Base-by-base conservation (phyloP, 2,888 invertebrate species). In the Sminthurinus aureus region DNA sequence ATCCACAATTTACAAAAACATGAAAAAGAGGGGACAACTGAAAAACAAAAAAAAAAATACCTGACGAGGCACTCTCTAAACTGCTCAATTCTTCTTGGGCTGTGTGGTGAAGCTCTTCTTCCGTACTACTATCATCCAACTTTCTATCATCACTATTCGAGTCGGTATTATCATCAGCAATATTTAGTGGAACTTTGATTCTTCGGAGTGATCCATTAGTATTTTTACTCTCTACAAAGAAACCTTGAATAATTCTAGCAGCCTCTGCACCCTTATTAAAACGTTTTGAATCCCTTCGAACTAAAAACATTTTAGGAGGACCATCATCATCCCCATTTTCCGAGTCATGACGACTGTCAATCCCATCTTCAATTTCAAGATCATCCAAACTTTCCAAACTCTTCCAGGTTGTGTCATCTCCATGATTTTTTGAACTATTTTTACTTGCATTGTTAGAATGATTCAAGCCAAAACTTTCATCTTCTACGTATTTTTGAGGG, bases 221-320 rank as follows among this genome's bases (percentile, higher is more conserved):
- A 84, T 84, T 87, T 83, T 87, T 89, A 85, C 88, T 90, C 85
- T 89, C 89, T 4, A 89, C 86, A 85, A 89, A 89, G 12, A 89
- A 76, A 4, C 89, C 89, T 85, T 89, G 87, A 12, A 89, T 85
- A 74, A 89, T 86, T n/a, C 89, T 85, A 50, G 88, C 87, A n/a
- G 85, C 86, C 58, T 86, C 84, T 84, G 87, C 52, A 86, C 88
- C 20, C 77, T 87, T 87, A 75, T 86, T 87, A 78, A 87, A 87
- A 79, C 87, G 83, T 75, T 87, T 87, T 2, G 88, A 88, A 74
- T 88, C 88, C 67, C 87, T 84, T 24, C 88, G 84, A 18, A 87
- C 86, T 26, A 88, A 81, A 74, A 85, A 58, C 71, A 83, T 66
- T 52, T 83, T 80, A 13, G 81, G 78, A 26, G 64, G 81, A 11